phyloP scores from a whole-genome alignment of 1,140 invertebrate genomes.

The Lethocerus indicus region DNA sequence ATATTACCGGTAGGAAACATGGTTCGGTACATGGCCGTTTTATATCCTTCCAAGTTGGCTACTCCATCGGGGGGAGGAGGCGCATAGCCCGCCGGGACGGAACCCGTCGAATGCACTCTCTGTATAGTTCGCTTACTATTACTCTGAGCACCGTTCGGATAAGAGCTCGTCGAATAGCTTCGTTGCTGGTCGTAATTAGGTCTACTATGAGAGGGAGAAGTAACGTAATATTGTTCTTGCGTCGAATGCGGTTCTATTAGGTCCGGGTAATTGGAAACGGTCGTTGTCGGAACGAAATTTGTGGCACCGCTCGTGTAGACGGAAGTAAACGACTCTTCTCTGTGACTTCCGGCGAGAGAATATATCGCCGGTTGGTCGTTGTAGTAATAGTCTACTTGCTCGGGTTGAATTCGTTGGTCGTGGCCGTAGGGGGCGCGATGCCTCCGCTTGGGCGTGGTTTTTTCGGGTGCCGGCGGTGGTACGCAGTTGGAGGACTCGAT shows the following conservation, averaged over 20 bases:
- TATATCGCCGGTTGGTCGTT: slow-evolving; percentile 46
- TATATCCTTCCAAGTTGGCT: slow-evolving; percentile 44
- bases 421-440: too few relatives aligned
- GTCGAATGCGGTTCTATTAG: slow-evolving; percentile 42
- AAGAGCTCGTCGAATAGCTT: slow-evolving; percentile 14
- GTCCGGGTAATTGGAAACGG: slow-evolving; percentile 35
- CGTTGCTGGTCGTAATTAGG: slow-evolving; percentile 12
- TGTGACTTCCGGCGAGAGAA: slow-evolving; percentile 50
- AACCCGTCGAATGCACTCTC: slow-evolving; percentile 24
- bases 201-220: slow-evolving; percentile 8
- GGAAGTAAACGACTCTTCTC: slow-evolving; percentile 45
- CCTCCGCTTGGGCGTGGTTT: slow-evolving; percentile 1
- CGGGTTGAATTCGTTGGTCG: slow-evolving; percentile 5
- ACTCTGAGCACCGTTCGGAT: slow-evolving; percentile 3
- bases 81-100: slow-evolving; percentile 19
- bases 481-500: slow-evolving; percentile 24
- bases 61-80: slow-evolving; percentile 26
- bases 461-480: slow-evolving; percentile 29
- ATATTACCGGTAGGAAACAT: slow-evolving; percentile 54
- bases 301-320: slow-evolving; percentile 47
- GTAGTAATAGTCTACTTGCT: neutral
- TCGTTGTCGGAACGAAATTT: slow-evolving; percentile 35
- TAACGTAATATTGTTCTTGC: slow-evolving; percentile 3
- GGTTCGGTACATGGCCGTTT: slow-evolving; percentile 39
- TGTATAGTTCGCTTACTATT: slow-evolving; percentile 18